phyloP scores from a whole-genome alignment of 64 coral and sea anemone genomes.

The Hydrozoanthus tunicans region DNA sequence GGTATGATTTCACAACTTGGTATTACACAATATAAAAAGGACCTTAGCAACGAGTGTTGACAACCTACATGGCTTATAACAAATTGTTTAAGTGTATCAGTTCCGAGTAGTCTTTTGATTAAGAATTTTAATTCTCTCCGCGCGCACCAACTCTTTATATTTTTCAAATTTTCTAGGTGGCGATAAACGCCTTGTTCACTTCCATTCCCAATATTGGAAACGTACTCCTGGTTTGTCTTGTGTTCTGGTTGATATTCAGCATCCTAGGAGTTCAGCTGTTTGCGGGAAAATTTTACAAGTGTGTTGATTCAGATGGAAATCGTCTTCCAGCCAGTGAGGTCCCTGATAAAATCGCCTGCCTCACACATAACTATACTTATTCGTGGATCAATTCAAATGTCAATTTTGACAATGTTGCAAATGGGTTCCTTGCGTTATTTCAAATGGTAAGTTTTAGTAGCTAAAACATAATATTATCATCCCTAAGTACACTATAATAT shows the following conservation, averaged over 20 bases:
- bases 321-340: conserved; percentile 47
- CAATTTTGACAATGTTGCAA: conserved; percentile 85
- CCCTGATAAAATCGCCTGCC: conserved; percentile 61
- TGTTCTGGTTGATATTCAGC: conserved; percentile 94
- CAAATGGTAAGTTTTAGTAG: conserved; percentile 64
- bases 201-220: conserved; percentile 86
- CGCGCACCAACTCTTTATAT: no score
- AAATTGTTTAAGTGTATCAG: no score
- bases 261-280: conserved; percentile 87
- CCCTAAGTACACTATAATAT: no score
- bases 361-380: conserved; percentile 46
- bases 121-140: neutral
- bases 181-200: conserved; percentile 81
- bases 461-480: neutral
- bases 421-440: conserved; percentile 76
- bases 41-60: no score
- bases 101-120: no score
- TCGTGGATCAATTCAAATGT: conserved; percentile 69
- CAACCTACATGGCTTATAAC: no score
- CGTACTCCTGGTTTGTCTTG: conserved; percentile 73
- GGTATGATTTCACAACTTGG: neutral
- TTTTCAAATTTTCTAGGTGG: conserved; percentile 50
- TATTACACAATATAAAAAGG: neutral
- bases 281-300: conserved; percentile 75
- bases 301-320: conserved; percentile 57